Evolutionary conservation across 2,888 invertebrate species (phyloP).

Genomic region (Spodoptera exigua): DNA sequence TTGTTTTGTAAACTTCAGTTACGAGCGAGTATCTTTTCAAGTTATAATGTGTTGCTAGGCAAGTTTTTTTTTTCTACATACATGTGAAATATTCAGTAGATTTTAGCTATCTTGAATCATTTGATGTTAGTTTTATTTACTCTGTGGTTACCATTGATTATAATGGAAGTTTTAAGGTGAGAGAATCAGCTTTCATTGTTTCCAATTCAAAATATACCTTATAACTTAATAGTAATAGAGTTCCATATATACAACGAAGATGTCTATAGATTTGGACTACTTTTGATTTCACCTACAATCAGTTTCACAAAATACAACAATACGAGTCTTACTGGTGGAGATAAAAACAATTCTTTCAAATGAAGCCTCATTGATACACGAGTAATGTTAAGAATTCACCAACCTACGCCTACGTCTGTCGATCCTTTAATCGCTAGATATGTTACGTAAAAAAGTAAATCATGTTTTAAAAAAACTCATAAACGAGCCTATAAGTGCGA

Average conservation of each 20-base stretch:
- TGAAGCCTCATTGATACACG: slow-evolving; percentile 70
- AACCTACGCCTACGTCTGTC: slow-evolving; percentile 59
- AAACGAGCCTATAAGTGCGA: too few relatives aligned
- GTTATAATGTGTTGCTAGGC: slow-evolving; percentile 36
- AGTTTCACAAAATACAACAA: slow-evolving; percentile 2
- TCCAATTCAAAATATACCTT: too few relatives aligned
- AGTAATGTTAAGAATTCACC: slow-evolving; percentile 72
- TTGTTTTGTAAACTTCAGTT: slow-evolving; percentile 72
- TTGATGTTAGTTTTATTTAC: too few relatives aligned
- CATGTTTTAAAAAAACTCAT: not conserved
- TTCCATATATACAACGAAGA: too few relatives aligned
- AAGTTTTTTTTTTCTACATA: slow-evolving; percentile 13
- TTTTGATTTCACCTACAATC: not conserved
- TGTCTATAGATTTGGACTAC: too few relatives aligned
- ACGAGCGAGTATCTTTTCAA: slow-evolving; percentile 44
- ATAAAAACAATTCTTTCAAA: slow-evolving; percentile 50
- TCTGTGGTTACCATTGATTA: too few relatives aligned
- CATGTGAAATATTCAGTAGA: too few relatives aligned
- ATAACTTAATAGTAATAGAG: too few relatives aligned
- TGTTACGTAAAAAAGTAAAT: slow-evolving; percentile 2
- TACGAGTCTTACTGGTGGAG: slow-evolving; percentile 23
- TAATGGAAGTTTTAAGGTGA: too few relatives aligned
- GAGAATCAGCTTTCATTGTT: too few relatives aligned
- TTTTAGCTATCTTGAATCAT: too few relatives aligned
- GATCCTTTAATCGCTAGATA: slow-evolving; percentile 30